phyloP scores from a whole-genome alignment of 2,113 vertebrate species.

The Ictidomys tridecemlineatus region DNA sequence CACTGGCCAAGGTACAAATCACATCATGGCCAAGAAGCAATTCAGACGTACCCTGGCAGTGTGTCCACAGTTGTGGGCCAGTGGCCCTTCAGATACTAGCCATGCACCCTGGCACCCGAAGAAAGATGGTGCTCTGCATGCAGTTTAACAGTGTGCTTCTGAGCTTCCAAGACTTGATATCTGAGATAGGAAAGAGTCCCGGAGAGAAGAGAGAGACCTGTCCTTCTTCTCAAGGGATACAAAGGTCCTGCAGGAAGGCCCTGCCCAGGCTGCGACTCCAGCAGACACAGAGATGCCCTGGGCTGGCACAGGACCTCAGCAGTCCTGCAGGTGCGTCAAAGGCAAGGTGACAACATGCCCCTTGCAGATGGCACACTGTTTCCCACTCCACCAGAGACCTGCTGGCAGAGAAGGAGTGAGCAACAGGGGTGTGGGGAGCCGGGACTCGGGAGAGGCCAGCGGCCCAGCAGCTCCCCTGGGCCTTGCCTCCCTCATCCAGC shows the following conservation, averaged over 20 bases:
- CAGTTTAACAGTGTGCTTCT: not conserved
- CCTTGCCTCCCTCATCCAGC: not conserved
- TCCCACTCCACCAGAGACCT: not conserved
- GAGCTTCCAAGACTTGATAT: not conserved
- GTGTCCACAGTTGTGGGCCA: accelerated
- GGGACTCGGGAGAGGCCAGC: too few relatives aligned
- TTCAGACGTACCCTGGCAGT: not conserved
- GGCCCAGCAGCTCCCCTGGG: not conserved
- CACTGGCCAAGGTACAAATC: not conserved
- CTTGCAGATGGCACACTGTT: not conserved
- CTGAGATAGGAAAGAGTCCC: not conserved
- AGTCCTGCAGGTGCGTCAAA: not conserved
- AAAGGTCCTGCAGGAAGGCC: not conserved
- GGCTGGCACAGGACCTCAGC: not conserved
- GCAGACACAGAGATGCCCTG: not conserved
- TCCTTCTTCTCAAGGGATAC: not conserved
- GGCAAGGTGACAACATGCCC: not conserved
- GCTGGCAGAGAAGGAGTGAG: too few relatives aligned
- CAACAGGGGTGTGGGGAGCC: too few relatives aligned
- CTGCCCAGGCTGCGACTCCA: not conserved
- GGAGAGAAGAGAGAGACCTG: not conserved
- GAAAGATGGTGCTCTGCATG: accelerated
- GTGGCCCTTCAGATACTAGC: accelerated
- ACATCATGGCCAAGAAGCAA: accelerated
- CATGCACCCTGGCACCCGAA: accelerated